phyloP scores from a whole-genome alignment of 64 coral and sea anemone species.

The Anthopleura sola region DNA sequence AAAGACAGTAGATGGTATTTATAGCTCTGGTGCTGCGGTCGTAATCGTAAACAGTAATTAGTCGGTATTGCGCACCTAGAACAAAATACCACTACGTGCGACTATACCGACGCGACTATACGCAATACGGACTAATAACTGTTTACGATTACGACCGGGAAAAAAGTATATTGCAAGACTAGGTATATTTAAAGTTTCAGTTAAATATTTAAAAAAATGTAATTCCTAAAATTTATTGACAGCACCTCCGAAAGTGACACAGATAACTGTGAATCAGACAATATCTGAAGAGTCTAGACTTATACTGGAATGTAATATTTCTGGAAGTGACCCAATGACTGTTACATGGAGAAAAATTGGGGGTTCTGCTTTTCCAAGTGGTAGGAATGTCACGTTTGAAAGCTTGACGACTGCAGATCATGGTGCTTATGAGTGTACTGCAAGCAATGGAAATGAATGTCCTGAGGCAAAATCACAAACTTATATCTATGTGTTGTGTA shows the following conservation, averaged over 20 bases:
- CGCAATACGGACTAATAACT: too few species aligned
- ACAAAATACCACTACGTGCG: too few species aligned
- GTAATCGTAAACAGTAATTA: too few species aligned
- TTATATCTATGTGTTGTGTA: neutral
- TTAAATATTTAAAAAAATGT: too few species aligned
- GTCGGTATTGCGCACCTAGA: too few species aligned
- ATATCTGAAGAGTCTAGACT: neutral
- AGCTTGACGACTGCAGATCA: neutral
- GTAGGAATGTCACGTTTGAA: neutral
- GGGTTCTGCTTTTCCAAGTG: neutral
- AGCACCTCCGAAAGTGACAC: neutral
- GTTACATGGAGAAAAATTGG: neutral
- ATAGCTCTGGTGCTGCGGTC: too few species aligned
- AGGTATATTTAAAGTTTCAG: too few species aligned
- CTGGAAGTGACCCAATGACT: neutral
- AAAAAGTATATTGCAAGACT: too few species aligned
- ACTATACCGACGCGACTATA: too few species aligned
- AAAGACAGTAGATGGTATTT: too few species aligned
- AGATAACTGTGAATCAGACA: neutral
- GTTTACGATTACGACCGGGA: too few species aligned
- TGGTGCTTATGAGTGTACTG: slow-evolving; percentile 4
- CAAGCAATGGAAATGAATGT: slow-evolving; percentile 16
- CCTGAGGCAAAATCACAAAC: neutral
- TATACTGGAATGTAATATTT: neutral
- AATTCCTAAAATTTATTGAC: neutral